A percentile compares a stretch with the other conserved stretches of the same genome.
phyloP scores from a whole-genome alignment of 2,113 vertebrate species.

The Notarius quadriscutis region DNA sequence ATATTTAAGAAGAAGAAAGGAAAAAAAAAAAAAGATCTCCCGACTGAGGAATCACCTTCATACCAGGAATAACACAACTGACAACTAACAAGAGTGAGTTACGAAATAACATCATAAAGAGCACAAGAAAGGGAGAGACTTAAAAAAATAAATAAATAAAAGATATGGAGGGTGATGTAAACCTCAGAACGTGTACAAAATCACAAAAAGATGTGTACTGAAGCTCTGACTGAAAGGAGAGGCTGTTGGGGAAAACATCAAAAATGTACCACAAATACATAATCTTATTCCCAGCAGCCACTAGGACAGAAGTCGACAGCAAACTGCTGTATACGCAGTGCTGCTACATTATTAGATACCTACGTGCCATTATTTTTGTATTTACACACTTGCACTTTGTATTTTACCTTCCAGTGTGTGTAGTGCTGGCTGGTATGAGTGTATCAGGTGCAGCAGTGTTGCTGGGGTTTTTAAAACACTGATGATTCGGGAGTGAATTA shows the following conservation, averaged over 20 bases:
- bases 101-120: background rate
- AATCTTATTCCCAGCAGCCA: background rate
- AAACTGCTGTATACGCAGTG: background rate
- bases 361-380: background rate
- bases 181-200: background rate
- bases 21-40: conserved; percentile 4
- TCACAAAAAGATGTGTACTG: background rate
- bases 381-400: background rate
- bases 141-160: background rate
- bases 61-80: conserved; percentile 8
- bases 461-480: background rate
- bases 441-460: background rate
- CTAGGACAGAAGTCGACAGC: background rate
- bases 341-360: background rate
- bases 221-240: background rate
- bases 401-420: background rate
- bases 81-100: background rate
- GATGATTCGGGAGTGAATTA: background rate
- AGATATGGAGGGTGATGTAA: background rate
- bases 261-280: background rate
- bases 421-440: background rate
- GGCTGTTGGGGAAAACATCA: background rate
- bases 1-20: background rate
- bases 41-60: conserved; percentile 10
- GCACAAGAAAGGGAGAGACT: background rate